phyloP scores from a whole-genome alignment of 2,888 invertebrate species.

The Ryuthela nishihirai region DNA sequence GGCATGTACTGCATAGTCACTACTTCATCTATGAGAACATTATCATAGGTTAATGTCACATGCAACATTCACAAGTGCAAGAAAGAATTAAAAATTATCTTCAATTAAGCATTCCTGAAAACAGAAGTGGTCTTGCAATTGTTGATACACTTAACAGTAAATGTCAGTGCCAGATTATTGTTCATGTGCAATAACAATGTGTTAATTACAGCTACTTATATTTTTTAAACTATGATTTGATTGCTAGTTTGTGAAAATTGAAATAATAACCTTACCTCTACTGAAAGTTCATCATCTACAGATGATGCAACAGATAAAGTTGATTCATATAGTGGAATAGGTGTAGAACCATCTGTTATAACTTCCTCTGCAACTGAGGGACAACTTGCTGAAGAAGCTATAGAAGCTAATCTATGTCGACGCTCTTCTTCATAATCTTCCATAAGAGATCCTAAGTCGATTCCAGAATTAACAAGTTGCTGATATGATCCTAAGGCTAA shows the following conservation, averaged over 20 bases:
- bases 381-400: conserved; percentile 15
- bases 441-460: conserved; percentile 39
- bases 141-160: too few species aligned
- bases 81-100: too few species aligned
- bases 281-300: conserved; percentile 3
- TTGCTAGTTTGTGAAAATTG: neutral
- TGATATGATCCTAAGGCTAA: conserved; percentile 40
- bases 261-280: conserved; percentile 10
- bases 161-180: too few species aligned
- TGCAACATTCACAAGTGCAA: too few species aligned
- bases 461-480: conserved; percentile 36
- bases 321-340: conserved; percentile 33
- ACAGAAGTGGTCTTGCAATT: too few species aligned
- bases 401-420: conserved; percentile 17
- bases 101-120: too few species aligned
- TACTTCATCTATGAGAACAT: too few species aligned
- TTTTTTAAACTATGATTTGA: too few species aligned
- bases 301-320: conserved; percentile 24
- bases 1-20: too few species aligned
- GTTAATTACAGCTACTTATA: too few species aligned
- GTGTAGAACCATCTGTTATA: conserved; percentile 5
- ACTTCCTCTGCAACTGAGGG: conserved; percentile 9
- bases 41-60: too few species aligned
- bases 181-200: too few species aligned
- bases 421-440: conserved; percentile 31